These are phyloP conservation scores for Oreochromis spilurus DNA, from an alignment of 2,113 vertebrate species.

Conservation along the genomic window DNA sequence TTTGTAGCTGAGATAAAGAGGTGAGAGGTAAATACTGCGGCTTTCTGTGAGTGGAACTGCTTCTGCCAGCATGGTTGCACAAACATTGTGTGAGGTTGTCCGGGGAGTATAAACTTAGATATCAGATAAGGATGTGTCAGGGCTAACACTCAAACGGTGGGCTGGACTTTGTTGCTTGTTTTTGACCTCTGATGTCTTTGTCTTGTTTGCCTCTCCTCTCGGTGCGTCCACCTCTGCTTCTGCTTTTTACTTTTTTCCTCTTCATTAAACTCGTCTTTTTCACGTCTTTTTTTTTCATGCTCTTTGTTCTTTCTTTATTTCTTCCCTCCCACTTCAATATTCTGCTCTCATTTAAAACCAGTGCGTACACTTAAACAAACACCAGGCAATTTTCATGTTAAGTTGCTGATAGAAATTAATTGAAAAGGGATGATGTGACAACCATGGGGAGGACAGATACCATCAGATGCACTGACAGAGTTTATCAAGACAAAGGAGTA, in stretches of 20 bases:
- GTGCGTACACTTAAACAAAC: neutral
- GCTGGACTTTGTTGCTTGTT: neutral
- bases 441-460: neutral
- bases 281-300: neutral
- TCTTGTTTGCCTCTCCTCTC: neutral
- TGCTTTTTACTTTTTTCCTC: neutral
- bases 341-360: neutral
- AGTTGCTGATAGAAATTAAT: neutral
- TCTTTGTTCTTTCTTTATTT: neutral
- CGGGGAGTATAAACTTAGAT: constrained; percentile 54
- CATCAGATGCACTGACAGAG: neutral
- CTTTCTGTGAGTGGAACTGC: neutral
- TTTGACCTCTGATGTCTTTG: neutral
- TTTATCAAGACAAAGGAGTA: constrained; percentile 5
- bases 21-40: constrained; percentile 63
- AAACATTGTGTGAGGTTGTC: constrained; percentile 50
- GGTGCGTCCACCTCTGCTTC: neutral
- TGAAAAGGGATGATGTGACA: neutral
- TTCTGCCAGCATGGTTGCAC: constrained; percentile 47
- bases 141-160: constrained; percentile 4
- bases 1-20: constrained; percentile 64
- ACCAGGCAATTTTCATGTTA: neutral
- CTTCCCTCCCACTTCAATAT: neutral
- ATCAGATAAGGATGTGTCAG: constrained; percentile 55
- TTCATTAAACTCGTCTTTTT: neutral